Conservation (phyloP, 2,888 invertebrate genomes). For the Drosophila fulvimacula region DNA sequence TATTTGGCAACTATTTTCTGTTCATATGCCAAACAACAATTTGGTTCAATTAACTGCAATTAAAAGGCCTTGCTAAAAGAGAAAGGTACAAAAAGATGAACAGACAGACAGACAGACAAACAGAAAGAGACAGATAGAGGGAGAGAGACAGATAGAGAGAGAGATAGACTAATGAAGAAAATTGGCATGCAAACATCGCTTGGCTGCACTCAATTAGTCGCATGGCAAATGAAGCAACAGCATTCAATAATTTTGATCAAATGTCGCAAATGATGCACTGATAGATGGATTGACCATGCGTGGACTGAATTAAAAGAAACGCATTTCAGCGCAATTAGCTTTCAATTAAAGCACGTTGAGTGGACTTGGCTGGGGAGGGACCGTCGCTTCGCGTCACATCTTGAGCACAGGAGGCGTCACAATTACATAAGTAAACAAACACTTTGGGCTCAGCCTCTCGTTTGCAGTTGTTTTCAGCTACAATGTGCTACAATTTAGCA, state of each 20-base stretch:
- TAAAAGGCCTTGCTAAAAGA: conserved; percentile 16
- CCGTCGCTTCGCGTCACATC: not conserved
- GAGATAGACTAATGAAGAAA: conserved; percentile 12
- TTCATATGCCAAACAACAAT: conserved; percentile 52
- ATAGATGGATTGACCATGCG: conserved; percentile 39
- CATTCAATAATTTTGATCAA: conserved; percentile 57
- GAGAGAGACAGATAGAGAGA: not conserved
- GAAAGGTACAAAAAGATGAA: conserved; percentile 2
- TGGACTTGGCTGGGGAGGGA: not conserved
- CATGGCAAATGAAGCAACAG: conserved; percentile 41
- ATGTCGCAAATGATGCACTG: conserved; percentile 25
- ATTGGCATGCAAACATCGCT: conserved; percentile 26
- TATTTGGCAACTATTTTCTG: conserved; percentile 37
- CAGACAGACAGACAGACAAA: too few species aligned
- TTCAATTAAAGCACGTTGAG: conserved; percentile 15
- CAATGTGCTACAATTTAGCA: conserved; percentile 78
- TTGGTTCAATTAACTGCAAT: conserved; percentile 60
- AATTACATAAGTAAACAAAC: conserved; percentile 80
- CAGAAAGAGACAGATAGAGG: not conserved
- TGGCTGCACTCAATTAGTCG: conserved; percentile 69
- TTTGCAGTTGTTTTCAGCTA: conserved; percentile 21
- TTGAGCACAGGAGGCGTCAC: conserved; percentile 63
- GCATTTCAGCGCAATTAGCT: conserved; percentile 9
- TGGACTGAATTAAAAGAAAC: conserved; percentile 41
- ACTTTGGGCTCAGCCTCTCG: conserved; percentile 46